phyloP scores from a whole-genome alignment of 35 echinoderm and acorn worm species.

The Apostichopus californicus region DNA sequence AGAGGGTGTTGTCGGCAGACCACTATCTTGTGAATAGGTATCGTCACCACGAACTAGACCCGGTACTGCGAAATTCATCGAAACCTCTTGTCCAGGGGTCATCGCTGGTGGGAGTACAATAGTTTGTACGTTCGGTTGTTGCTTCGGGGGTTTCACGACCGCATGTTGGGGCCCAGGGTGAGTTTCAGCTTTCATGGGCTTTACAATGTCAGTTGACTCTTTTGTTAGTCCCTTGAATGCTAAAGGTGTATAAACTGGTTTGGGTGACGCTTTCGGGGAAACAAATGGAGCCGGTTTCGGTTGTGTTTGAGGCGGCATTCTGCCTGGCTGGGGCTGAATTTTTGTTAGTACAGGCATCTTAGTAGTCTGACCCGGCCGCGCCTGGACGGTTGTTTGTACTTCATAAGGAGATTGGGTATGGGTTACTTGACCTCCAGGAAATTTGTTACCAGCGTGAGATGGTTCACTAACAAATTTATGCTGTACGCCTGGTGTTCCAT shows the following conservation, averaged over 20 bases:
- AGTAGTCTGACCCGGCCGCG: conserved; percentile 26
- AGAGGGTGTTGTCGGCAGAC: conserved; percentile 20
- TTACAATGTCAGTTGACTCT: conserved; percentile 15
- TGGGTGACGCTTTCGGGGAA: conserved; percentile 20
- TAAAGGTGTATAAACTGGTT: conserved; percentile 21
- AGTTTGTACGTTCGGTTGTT: conserved; percentile 31
- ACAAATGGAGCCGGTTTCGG: not conserved
- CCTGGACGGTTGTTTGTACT: conserved; percentile 33
- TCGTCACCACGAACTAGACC: conserved; percentile 41
- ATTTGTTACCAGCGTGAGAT: not conserved
- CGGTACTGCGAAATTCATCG: conserved; percentile 23
- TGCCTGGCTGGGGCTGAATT: conserved; percentile 19
- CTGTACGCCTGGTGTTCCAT: conserved; percentile 21
- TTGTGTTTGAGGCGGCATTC: conserved; percentile 18
- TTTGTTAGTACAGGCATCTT: conserved; percentile 23
- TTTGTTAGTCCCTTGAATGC: conserved; percentile 28
- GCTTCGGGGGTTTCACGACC: conserved; percentile 12
- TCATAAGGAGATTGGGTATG: conserved; percentile 17
- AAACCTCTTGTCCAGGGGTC: conserved; percentile 32
- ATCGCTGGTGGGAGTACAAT: conserved; percentile 30
- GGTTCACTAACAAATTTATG: conserved; percentile 2
- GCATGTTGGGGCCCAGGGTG: conserved; percentile 33
- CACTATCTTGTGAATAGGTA: conserved; percentile 35
- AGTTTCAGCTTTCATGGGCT: conserved; percentile 46
- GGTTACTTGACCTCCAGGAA: too few species aligned